phyloP scores from a whole-genome alignment of 2,113 vertebrate genomes.

The Aldabrachelys gigantea region DNA sequence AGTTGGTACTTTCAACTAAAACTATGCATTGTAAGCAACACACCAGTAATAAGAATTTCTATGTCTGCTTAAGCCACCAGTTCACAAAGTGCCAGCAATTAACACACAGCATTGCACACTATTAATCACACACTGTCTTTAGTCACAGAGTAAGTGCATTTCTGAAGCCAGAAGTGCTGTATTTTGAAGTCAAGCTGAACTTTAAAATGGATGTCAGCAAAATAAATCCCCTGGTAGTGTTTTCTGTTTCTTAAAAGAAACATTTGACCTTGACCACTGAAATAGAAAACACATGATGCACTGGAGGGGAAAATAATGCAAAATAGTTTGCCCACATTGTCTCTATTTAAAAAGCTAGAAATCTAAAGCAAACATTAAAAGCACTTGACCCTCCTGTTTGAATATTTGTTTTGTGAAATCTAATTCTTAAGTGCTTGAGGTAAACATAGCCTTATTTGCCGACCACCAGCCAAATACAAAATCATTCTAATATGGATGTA shows the following conservation, averaged over 20 bases:
- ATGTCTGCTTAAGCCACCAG: conserved; percentile 68
- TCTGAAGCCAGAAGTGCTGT: conserved; percentile 28
- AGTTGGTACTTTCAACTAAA: conserved; percentile 42
- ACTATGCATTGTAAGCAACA: conserved; percentile 51
- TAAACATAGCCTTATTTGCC: neutral
- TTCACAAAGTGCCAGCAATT: conserved; percentile 71
- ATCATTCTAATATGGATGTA: accelerated
- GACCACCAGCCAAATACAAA: neutral
- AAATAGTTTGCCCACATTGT: neutral
- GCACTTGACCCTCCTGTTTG: accelerated
- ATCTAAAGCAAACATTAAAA: neutral
- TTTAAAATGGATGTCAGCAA: neutral
- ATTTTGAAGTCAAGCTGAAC: neutral
- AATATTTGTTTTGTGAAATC: neutral
- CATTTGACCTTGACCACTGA: neutral
- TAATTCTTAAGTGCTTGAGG: neutral
- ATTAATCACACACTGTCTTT: conserved; percentile 61
- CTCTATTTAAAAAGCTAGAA: neutral
- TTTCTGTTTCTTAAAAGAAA: neutral
- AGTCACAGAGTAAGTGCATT: conserved; percentile 24
- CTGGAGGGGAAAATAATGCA: neutral
- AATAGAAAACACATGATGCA: accelerated
- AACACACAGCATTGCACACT: conserved; percentile 47
- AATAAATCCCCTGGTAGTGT: neutral
- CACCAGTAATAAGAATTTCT: conserved; percentile 40